These are phyloP conservation scores for Potamarius usumacintae DNA, from an alignment of 2,113 vertebrate species.

Conservation along the genomic window DNA sequence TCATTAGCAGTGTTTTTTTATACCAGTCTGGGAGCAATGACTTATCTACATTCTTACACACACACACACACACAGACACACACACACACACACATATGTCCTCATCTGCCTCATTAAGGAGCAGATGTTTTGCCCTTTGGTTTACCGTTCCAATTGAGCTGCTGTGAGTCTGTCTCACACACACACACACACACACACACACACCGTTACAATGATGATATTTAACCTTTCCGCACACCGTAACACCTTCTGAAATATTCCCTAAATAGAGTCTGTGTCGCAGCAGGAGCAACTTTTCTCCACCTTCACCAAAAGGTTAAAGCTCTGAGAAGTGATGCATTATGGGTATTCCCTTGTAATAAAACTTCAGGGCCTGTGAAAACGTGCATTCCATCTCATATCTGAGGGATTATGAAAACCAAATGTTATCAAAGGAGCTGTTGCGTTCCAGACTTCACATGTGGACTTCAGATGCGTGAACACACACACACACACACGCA, in stretches of 20 bases:
- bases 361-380: not conserved
- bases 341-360: not conserved
- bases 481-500: conserved; percentile 26
- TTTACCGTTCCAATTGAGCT: not conserved
- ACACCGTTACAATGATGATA: conserved; percentile 13
- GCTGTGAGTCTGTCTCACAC: not conserved
- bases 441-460: conserved; percentile 29
- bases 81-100: not conserved
- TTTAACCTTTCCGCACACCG: not conserved
- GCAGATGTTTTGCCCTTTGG: conserved; percentile 14
- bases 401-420: conserved; percentile 28
- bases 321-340: not conserved
- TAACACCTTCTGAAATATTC: not conserved
- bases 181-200: conserved; percentile 10
- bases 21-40: not conserved
- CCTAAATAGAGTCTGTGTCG: not conserved
- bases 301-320: not conserved
- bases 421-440: conserved; percentile 42
- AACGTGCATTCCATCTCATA: not conserved
- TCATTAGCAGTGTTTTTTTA: not conserved
- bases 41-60: not conserved
- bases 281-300: not conserved
- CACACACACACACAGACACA: not conserved
- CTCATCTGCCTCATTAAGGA: not conserved
- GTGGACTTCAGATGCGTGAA: conserved; percentile 13